These are phyloP conservation scores for Acrossocheilus fasciatus DNA, from an alignment of 2,797 vertebrate species.

Conservation along the genomic window DNA sequence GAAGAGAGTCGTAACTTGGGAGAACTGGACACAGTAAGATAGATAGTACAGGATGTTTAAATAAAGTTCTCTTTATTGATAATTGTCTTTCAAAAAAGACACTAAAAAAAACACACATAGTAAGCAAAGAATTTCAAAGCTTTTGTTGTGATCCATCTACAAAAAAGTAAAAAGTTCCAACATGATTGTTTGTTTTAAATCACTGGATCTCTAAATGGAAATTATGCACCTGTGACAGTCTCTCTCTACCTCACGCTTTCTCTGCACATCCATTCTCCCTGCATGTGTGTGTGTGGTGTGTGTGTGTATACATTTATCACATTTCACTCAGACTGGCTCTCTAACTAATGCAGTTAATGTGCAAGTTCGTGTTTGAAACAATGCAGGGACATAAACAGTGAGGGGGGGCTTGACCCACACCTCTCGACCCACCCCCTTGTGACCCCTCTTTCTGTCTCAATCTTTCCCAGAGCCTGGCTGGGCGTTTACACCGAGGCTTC, in stretches of 20 bases:
- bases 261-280: conserved; percentile 65
- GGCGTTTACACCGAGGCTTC: conserved; percentile 61
- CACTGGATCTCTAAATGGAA: conserved; percentile 68
- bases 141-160: conserved; percentile 72
- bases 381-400: conserved; percentile 71
- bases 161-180: conserved; percentile 69
- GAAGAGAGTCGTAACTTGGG: conserved; percentile 38
- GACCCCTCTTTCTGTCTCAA: conserved; percentile 19
- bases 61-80: conserved; percentile 80
- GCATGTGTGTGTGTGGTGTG: conserved; percentile 64
- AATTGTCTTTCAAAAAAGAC: conserved; percentile 72
- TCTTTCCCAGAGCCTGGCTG: conserved; percentile 56
- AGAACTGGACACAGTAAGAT: conserved; percentile 72
- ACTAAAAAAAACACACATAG: conserved; percentile 70
- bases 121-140: conserved; percentile 61
- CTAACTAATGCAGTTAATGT: conserved; percentile 70
- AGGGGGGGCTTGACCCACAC: conserved; percentile 53
- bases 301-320: conserved; percentile 57
- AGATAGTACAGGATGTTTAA: conserved; percentile 71
- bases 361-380: conserved; percentile 79
- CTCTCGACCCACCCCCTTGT: neutral
- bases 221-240: conserved; percentile 55
- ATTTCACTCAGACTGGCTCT: conserved; percentile 62
- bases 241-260: conserved; percentile 53
- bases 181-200: conserved; percentile 70